phyloP scores from a whole-genome alignment of 2,888 invertebrate genomes.

The Drosophila mayaguana region DNA sequence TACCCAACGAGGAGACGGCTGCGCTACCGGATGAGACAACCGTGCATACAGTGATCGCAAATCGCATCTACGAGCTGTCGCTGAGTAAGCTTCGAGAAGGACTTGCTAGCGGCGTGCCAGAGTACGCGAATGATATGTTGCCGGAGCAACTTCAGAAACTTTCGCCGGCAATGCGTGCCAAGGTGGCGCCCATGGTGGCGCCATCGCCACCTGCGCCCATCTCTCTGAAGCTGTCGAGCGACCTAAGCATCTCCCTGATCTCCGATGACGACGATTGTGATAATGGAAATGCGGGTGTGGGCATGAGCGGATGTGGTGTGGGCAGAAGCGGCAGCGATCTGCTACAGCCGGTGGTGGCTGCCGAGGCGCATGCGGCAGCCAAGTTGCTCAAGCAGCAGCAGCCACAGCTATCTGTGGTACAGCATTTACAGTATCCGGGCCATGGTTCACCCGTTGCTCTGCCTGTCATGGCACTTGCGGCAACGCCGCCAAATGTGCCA shows the following conservation, averaged over 20 bases:
- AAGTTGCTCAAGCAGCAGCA: slow-evolving; percentile 77
- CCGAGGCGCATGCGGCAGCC: slow-evolving; percentile 61
- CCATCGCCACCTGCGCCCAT: slow-evolving; percentile 77
- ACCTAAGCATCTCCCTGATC: slow-evolving; percentile 84
- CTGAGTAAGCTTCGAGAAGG: slow-evolving; percentile 83
- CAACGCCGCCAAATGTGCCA: slow-evolving; percentile 32
- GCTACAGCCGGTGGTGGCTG: slow-evolving; percentile 51
- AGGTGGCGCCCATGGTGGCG: slow-evolving; percentile 69
- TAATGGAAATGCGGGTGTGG: slow-evolving; percentile 35
- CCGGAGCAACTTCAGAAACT: slow-evolving; percentile 71
- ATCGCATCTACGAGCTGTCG: slow-evolving; percentile 83
- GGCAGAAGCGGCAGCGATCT: slow-evolving; percentile 12
- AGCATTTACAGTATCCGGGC: slow-evolving; percentile 70
- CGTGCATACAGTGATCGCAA: slow-evolving; percentile 84
- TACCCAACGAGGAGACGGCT: slow-evolving; percentile 50
- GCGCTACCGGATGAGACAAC: slow-evolving; percentile 82
- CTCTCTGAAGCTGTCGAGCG: slow-evolving; percentile 80
- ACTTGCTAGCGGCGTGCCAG: slow-evolving; percentile 81
- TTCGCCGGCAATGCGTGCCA: slow-evolving; percentile 69
- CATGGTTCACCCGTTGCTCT: slow-evolving; percentile 61
- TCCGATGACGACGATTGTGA: slow-evolving; percentile 83
- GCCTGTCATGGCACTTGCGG: slow-evolving; percentile 57
- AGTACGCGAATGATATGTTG: slow-evolving; percentile 69
- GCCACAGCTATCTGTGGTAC: slow-evolving; percentile 74
- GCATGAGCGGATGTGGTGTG: slow-evolving; percentile 9